Evolutionary conservation across 1,140 invertebrate species (phyloP).

Genomic region (Eupristina koningsbergeri): DNA sequence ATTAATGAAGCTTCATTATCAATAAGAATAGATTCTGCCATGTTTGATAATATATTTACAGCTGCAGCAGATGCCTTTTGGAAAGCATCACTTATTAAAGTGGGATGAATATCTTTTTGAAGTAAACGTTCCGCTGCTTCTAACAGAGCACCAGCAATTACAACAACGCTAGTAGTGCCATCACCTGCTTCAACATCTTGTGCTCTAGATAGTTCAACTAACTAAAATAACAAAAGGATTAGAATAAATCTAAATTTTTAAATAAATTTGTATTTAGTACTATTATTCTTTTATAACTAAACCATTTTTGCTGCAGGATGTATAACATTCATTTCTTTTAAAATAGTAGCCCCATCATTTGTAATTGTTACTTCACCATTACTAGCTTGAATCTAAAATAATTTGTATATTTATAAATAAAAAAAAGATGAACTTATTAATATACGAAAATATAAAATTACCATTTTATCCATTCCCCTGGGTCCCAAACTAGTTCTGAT

Average conservation of each 20-base stretch:
- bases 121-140: constrained; percentile 95
- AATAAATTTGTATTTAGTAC: background rate
- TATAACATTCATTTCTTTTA: constrained; percentile 98
- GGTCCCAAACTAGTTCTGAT: constrained; percentile 98
- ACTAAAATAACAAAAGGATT: constrained; percentile 74
- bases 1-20: constrained; percentile 89
- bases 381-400: constrained; percentile 87
- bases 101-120: constrained; percentile 96
- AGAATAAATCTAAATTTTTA: constrained; percentile 1
- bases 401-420: background rate
- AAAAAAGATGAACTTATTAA: background rate
- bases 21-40: constrained; percentile 91
- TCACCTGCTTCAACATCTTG: constrained; percentile 99
- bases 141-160: constrained; percentile 94
- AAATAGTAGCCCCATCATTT: constrained; percentile 99
- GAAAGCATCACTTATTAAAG: constrained; percentile 96
- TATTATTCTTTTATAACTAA: constrained; percentile 47
- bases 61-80: constrained; percentile 90
- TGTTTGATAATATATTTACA: constrained; percentile 88
- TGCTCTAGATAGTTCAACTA: constrained; percentile 97
- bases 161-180: constrained; percentile 98
- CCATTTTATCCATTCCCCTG: constrained; percentile 99
- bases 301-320: constrained; percentile 99
- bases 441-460: constrained; percentile 66
- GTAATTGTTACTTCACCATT: constrained; percentile 99